A percentile compares a stretch with the other conserved stretches of the same genome.
phyloP scores from a whole-genome alignment of 2,888 invertebrate species.

The Aporophyla nigra region DNA sequence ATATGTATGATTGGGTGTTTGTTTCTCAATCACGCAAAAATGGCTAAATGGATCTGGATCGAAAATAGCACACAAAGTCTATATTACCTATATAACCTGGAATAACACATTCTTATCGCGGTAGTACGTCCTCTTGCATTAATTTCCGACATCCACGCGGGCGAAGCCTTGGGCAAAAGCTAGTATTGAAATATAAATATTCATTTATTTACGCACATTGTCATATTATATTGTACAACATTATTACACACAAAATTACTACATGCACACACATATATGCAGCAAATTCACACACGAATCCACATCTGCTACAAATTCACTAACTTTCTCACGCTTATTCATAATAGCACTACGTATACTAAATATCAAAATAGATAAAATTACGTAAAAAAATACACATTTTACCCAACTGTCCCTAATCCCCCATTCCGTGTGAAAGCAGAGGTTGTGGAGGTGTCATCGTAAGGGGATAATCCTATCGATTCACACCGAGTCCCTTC shows the following conservation, averaged over 20 bases:
- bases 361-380: conserved; percentile 44
- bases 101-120: too few species aligned
- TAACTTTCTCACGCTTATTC: conserved; percentile 49
- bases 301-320: conserved; percentile 6
- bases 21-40: too few species aligned
- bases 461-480: conserved; percentile 73
- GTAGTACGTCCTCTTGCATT: too few species aligned
- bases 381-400: conserved; percentile 46
- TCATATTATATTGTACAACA: not conserved
- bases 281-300: not conserved
- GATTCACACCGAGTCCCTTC: conserved; percentile 66
- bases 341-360: conserved; percentile 16
- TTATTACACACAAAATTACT: too few species aligned
- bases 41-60: too few species aligned
- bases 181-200: not conserved
- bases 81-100: too few species aligned
- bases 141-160: too few species aligned
- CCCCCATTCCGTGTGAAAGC: conserved; percentile 68
- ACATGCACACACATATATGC: not conserved
- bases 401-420: conserved; percentile 57
- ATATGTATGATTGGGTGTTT: too few species aligned
- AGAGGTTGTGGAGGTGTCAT: conserved; percentile 71
- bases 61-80: too few species aligned
- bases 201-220: not conserved
- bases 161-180: too few species aligned